These are phyloP conservation scores for Lomographa bimaculata DNA, from an alignment of 2,888 invertebrate species.

Conservation along the genomic window DNA sequence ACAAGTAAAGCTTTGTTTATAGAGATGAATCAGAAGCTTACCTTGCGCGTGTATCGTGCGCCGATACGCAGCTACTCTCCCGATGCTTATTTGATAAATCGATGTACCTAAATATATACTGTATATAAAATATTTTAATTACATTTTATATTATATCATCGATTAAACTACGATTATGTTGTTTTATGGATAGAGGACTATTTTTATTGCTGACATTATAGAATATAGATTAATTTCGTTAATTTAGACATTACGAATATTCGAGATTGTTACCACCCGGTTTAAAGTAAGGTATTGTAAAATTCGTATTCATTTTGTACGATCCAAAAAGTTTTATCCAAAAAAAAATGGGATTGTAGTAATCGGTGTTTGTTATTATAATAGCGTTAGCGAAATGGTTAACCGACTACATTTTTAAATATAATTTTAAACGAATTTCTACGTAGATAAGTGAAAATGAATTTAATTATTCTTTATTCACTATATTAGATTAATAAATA, in stretches of 20 bases:
- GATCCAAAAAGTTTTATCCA: constrained; percentile 52
- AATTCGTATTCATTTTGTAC: constrained; percentile 54
- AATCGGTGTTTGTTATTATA: constrained; percentile 69
- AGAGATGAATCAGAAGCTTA: constrained; percentile 63
- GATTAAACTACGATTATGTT: constrained; percentile 53
- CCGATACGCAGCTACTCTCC: constrained; percentile 56
- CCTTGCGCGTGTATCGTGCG: constrained; percentile 30
- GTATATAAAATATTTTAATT: too few species aligned
- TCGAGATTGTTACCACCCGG: constrained; percentile 81
- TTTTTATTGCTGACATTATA: constrained; percentile 75
- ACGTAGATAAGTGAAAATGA: constrained; percentile 68
- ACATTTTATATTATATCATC: constrained; percentile 61
- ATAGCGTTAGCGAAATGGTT: constrained; percentile 68
- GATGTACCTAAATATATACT: constrained; percentile 61
- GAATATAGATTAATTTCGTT: constrained; percentile 75
- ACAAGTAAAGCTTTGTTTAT: constrained; percentile 76
- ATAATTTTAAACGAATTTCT: constrained; percentile 68
- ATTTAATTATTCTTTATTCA: constrained; percentile 61
- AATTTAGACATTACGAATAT: constrained; percentile 74
- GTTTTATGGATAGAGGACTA: constrained; percentile 67
- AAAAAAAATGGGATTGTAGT: constrained; percentile 58
- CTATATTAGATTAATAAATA: constrained; percentile 55
- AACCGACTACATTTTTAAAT: constrained; percentile 59
- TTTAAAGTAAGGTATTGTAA: constrained; percentile 60
- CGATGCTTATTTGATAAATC: constrained; percentile 58